These are phyloP conservation scores for Drosophila seguyi DNA, from an alignment of 1,140 invertebrate species.

Conservation along the genomic window DNA sequence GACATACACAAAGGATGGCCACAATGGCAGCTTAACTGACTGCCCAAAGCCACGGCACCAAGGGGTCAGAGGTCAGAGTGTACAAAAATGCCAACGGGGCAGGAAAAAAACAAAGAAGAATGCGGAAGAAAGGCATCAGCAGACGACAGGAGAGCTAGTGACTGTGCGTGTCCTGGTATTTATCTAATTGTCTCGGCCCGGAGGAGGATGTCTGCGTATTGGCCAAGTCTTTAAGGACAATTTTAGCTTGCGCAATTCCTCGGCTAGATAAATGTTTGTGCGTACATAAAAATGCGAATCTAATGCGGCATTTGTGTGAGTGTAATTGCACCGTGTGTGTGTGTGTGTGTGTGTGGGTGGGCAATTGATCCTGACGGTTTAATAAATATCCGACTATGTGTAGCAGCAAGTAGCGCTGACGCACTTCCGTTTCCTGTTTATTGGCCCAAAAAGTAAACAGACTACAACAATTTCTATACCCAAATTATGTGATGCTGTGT, in stretches of 20 bases:
- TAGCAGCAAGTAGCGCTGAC: slow-evolving; percentile 46
- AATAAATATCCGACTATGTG: slow-evolving; percentile 68
- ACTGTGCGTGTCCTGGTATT: slow-evolving; percentile 76
- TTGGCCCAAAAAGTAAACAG: slow-evolving; percentile 28
- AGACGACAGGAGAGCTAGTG: slow-evolving; percentile 35
- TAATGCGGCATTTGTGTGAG: slow-evolving; percentile 71
- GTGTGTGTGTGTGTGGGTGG: slow-evolving; percentile 9
- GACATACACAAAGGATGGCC: slow-evolving; percentile 67
- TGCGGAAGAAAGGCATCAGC: slow-evolving; percentile 4
- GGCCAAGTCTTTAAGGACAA: slow-evolving; percentile 59
- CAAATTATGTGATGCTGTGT: slow-evolving; percentile 25
- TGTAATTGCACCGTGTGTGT: slow-evolving; percentile 64
- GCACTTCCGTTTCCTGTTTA: slow-evolving; percentile 76
- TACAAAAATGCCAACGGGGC: slow-evolving; percentile 79
- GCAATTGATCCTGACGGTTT: slow-evolving; percentile 67
- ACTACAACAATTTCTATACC: slow-evolving; percentile 37
- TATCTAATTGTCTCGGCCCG: slow-evolving; percentile 69
- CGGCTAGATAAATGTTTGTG: slow-evolving; percentile 65
- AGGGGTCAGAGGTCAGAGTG: slow-evolving; percentile 50
- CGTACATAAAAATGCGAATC: slow-evolving; percentile 64
- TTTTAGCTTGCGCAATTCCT: slow-evolving; percentile 56
- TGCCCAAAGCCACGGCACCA: slow-evolving; percentile 19
- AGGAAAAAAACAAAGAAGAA: slow-evolving; percentile 45
- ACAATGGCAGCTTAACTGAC: slow-evolving; percentile 78
- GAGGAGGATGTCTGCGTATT: slow-evolving; percentile 20